A percentile compares a stretch with the other conserved stretches of the same genome.
Conservation (phyloP, 2,113 vertebrate species). For the Nettapus auritus region DNA sequence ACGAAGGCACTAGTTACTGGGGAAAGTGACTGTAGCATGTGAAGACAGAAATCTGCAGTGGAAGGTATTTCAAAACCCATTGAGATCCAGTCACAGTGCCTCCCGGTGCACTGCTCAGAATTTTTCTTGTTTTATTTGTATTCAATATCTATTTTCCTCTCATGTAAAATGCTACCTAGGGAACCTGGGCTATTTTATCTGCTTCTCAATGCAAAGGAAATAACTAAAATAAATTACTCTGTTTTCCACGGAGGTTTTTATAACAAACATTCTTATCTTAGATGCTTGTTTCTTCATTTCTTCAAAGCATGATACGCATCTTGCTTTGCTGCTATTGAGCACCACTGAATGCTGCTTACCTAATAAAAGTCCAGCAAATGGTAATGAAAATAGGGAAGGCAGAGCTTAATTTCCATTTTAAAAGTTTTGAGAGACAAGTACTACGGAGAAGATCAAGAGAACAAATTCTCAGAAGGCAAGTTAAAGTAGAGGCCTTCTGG, state of each 20-base stretch:
- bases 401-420: neutral
- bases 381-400: neutral
- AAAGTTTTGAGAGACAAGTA: conserved; percentile 11
- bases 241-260: neutral
- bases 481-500: conserved; percentile 14
- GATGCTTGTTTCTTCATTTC: neutral
- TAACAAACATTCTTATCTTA: neutral
- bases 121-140: neutral
- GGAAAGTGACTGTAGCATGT: neutral
- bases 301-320: neutral
- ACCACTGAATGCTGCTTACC: neutral
- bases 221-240: neutral
- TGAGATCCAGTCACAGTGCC: neutral
- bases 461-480: conserved; percentile 32
- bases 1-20: neutral
- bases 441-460: conserved; percentile 39
- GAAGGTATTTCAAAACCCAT: neutral
- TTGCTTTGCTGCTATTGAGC: neutral
- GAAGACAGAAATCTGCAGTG: neutral
- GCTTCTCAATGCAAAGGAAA: neutral
- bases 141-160: neutral
- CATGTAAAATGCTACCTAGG: neutral
- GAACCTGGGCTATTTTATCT: neutral
- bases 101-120: neutral
- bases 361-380: neutral